These are phyloP conservation scores for Bambusicola thoracicus DNA, from an alignment of 2,113 vertebrate species.

Conservation along the genomic window DNA sequence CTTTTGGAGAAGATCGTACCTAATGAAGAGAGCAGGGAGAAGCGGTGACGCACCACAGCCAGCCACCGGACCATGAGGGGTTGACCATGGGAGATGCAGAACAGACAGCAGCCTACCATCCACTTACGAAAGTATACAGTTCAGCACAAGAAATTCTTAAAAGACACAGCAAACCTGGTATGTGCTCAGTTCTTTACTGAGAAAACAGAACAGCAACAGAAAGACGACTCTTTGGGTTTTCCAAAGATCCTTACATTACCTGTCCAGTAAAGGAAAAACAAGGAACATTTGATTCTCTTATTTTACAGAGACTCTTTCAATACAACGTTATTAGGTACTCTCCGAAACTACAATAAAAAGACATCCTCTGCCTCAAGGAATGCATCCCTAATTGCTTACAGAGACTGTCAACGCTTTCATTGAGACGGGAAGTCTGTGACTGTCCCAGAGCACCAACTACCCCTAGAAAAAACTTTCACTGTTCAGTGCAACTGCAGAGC, in stretches of 20 bases:
- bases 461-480: slow-evolving; percentile 13
- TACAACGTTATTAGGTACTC: not conserved
- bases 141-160: not conserved
- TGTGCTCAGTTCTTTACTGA: not conserved
- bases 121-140: rapidly evolving
- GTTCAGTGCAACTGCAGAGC: not conserved
- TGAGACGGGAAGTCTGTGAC: slow-evolving; percentile 13
- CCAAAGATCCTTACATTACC: not conserved
- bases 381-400: slow-evolving; percentile 39
- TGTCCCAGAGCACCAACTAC: not conserved
- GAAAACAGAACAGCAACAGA: not conserved
- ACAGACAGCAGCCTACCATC: not conserved
- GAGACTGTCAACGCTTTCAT: not conserved
- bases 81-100: not conserved
- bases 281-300: not conserved
- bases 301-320: not conserved
- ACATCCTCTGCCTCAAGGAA: slow-evolving; percentile 13
- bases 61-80: not conserved
- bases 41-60: not conserved
- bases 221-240: not conserved
- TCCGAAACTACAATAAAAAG: slow-evolving; percentile 2
- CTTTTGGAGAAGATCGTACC: slow-evolving; percentile 27
- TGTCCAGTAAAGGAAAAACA: not conserved
- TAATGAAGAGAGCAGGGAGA: not conserved
- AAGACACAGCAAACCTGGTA: not conserved